Percentiles rank a stretch among this genome's conserved stretches.
phyloP scores from a whole-genome alignment of 2,113 vertebrate species.

The Danio rerio region GRCz12tu NC_133199.1:5500001-5500500 shows the following conservation, averaged over 20 bases:
- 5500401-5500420: too few relatives aligned
- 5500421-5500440: too few relatives aligned
- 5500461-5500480: too few relatives aligned
- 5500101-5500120: slow-evolving; percentile 1
- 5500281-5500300: background rate
- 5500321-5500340: background rate
- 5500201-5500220: slow-evolving; percentile 45
- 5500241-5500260: background rate
- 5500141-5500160: background rate
- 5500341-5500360: background rate
- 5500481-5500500: too few relatives aligned
- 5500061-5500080: background rate
- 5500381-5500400: background rate
- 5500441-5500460: too few relatives aligned
- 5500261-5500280: background rate
- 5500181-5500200: slow-evolving; percentile 8
- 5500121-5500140: slow-evolving; percentile 1
- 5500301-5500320: background rate
- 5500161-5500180: background rate
- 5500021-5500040: slow-evolving; percentile 6
- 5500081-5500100: slow-evolving; percentile 22
- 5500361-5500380: background rate
- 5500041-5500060: slow-evolving; percentile 4
- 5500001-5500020: background rate
- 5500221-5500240: background rate